Base-by-base conservation (phyloP, 2,888 invertebrate species). In the Punctoribates punctum region DNA sequence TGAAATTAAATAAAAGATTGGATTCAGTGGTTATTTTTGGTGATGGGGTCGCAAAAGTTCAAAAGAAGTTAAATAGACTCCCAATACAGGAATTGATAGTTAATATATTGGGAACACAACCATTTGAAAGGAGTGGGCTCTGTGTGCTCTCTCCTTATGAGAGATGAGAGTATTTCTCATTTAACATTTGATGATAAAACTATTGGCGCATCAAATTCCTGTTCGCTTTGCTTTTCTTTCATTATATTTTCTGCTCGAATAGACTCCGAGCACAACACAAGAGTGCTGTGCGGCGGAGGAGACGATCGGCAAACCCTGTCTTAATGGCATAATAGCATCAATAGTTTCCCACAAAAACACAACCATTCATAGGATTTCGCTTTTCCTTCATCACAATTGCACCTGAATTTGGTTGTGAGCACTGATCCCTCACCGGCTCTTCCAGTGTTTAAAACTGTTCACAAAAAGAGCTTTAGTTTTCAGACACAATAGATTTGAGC, bases 311-410 rank as follows among this genome's bases (percentile, higher is more conserved):
- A 20, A 57, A 57, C 57, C 2, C 20, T 57, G 23, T 48, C 15
- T 48, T 54, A 57, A 57, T 57, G 57, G 57, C 23, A 57, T 57
- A 57, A 57, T 57, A 57, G 57, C 23, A 57, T 57, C 23, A 34
- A 34, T 34, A 57, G 20, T 57, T 57, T 23, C 25, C 57, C 25
- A 25, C 20, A 20, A 57, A 57, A 34, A 34, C 34, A 23, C 20
- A 25, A 23, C 57, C 3, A 57, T 57, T 57, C 57, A 57, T 20
- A 17, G 57, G 15, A 17, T 48, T 48, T 48, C 13, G 46, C 46
- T 48, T 48, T 48, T 13, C 13, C 46, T 17, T 48, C 46, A 15
- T 48, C 46, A 3, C 17, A 13, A 48, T 13, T 48, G 46, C 46
- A 48, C 46, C 46, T 48, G 46, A 48, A 48, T 48, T 42, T 42